These are phyloP conservation scores for Dorcus hopei DNA, from an alignment of 2,888 invertebrate genomes.

Conservation along the genomic window DNA sequence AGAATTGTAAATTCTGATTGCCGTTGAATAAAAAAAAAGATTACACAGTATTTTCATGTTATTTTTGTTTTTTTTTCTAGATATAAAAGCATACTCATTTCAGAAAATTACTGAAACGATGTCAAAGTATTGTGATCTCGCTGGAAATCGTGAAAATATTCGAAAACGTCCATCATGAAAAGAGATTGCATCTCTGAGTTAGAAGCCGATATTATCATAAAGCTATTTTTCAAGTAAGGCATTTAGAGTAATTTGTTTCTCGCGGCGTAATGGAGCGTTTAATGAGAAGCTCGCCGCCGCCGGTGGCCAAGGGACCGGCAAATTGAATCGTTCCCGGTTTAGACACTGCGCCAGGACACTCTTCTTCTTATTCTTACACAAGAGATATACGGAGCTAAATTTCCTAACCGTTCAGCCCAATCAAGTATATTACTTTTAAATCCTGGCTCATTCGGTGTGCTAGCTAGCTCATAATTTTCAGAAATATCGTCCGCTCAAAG, in stretches of 20 bases:
- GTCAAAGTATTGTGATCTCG: too few relatives aligned
- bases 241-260: slow-evolving; percentile 51
- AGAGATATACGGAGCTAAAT: slow-evolving; percentile 3
- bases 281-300: slow-evolving; percentile 49
- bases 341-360: slow-evolving; percentile 35
- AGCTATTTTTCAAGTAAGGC: slow-evolving; percentile 43
- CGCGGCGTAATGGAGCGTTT: slow-evolving; percentile 51
- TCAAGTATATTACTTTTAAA: slow-evolving; percentile 12
- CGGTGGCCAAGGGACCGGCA: slow-evolving; percentile 51
- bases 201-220: slow-evolving; percentile 39
- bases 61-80: too few relatives aligned
- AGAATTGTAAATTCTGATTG: too few relatives aligned
- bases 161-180: too few relatives aligned
- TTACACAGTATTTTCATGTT: too few relatives aligned
- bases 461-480: too few relatives aligned
- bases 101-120: too few relatives aligned
- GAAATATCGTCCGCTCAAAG: too few relatives aligned
- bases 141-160: too few relatives aligned
- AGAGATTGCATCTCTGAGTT: too few relatives aligned
- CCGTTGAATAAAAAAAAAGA: too few relatives aligned
- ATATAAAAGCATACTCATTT: too few relatives aligned
- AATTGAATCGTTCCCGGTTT: slow-evolving; percentile 49
- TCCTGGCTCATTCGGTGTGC: slow-evolving; percentile 1
- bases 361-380: slow-evolving; percentile 12
- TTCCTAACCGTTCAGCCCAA: slow-evolving; percentile 9